A percentile compares a stretch with the other conserved stretches of the same genome.
These are phyloP conservation scores for Neosalanx taihuensis DNA, from an alignment of 2,797 vertebrate genomes.

Conservation along the genomic window DNA sequence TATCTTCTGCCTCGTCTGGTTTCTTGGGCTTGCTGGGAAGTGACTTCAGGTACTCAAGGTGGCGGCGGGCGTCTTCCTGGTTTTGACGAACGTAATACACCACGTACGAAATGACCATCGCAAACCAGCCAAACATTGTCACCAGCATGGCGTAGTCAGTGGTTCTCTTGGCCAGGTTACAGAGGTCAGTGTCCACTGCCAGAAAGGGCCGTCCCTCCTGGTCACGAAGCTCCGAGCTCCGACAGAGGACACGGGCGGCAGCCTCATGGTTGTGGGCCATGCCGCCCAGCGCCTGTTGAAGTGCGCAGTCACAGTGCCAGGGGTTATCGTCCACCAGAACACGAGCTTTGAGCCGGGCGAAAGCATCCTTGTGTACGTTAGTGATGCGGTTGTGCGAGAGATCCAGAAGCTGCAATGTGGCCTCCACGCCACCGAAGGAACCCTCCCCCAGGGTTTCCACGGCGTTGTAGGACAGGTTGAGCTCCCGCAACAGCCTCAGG, in stretches of 20 bases:
- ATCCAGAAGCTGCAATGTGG: conserved; percentile 91
- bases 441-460: conserved; percentile 94
- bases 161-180: conserved; percentile 94
- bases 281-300: conserved; percentile 93
- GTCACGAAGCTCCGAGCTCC: conserved; percentile 89
- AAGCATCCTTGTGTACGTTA: conserved; percentile 94
- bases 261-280: conserved; percentile 97
- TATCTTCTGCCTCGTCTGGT: conserved; percentile 92
- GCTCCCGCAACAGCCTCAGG: conserved; percentile 87
- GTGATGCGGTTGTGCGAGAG: conserved; percentile 95
- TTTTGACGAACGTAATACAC: conserved; percentile 98
- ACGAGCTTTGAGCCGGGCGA: conserved; percentile 89
- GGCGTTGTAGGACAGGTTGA: conserved; percentile 93
- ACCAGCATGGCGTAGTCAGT: conserved; percentile 99
- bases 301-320: conserved; percentile 97
- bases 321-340: conserved; percentile 94
- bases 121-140: conserved; percentile 99
- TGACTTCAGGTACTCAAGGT: conserved; percentile 99
- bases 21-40: conserved; percentile 98
- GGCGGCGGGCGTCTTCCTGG: conserved; percentile 94
- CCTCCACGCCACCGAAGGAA: conserved; percentile 91
- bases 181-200: conserved; percentile 90
- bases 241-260: conserved; percentile 87
- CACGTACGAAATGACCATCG: conserved; percentile 98
- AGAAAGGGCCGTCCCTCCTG: conserved; percentile 88